Evolutionary conservation across 2,888 invertebrate species (phyloP).

Genomic region (Quadroppia sp.): DNA sequence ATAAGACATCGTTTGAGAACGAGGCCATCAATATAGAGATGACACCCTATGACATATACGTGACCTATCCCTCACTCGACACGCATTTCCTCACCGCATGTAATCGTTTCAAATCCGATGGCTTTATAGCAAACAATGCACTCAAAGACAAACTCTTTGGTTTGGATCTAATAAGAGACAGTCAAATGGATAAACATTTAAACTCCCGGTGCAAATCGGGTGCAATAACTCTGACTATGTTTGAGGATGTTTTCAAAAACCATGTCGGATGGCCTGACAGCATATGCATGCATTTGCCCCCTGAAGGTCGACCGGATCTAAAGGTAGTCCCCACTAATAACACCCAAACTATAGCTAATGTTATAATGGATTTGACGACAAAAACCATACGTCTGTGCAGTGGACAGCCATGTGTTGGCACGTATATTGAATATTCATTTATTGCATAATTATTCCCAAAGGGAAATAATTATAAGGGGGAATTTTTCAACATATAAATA

Average conservation of each 20-base stretch:
- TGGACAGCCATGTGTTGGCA: conserved; percentile 1
- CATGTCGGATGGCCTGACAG: conserved; percentile 22
- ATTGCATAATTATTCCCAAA: not conserved
- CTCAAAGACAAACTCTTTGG: not conserved
- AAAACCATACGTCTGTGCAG: not conserved
- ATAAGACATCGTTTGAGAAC: not conserved
- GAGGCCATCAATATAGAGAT: conserved; percentile 20
- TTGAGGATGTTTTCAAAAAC: conserved; percentile 10
- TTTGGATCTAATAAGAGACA: not conserved
- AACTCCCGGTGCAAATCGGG: not conserved
- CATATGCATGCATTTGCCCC: not conserved
- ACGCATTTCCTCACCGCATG: not conserved
- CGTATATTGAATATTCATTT: not conserved
- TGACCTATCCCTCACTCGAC: not conserved
- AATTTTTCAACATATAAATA: not conserved
- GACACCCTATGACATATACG: not conserved
- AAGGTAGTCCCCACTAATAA: not conserved
- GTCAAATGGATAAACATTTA: not conserved
- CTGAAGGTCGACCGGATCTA: too few species aligned
- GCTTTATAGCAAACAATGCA: not conserved
- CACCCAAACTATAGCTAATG: not conserved
- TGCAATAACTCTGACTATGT: not conserved
- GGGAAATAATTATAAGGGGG: too few species aligned
- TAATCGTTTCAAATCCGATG: conserved; percentile 20
- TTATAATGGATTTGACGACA: conserved; percentile 3